A percentile compares a stretch with the other conserved stretches of the same genome.
Conservation (phyloP, 2,113 vertebrate genomes). For the Otocyon megalotis region DNA sequence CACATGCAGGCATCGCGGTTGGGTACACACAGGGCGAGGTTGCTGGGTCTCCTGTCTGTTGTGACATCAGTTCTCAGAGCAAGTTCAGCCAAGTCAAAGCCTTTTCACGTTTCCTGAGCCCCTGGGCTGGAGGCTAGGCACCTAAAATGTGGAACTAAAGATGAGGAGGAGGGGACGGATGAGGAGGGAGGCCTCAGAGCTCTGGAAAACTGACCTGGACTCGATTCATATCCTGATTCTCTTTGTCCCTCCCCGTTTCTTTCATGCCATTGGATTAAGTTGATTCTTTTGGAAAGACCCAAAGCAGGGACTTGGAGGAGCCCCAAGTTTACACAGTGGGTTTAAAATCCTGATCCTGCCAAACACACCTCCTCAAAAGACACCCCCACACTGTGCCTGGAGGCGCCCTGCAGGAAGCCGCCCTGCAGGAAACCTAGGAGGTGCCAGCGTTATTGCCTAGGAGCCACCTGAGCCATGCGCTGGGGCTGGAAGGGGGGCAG, state of each 20-base stretch:
- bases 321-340: neutral
- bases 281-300: neutral
- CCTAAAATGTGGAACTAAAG: neutral
- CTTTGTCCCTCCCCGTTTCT: accelerated
- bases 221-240: accelerated
- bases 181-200: neutral
- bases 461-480: neutral
- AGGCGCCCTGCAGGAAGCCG: accelerated
- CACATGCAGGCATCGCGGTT: accelerated
- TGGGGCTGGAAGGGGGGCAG: neutral
- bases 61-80: neutral
- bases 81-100: neutral
- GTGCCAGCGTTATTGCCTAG: neutral
- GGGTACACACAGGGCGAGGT: accelerated
- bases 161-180: neutral
- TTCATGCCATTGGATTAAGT: neutral
- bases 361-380: neutral
- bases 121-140: neutral
- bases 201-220: neutral
- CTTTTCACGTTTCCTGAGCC: neutral
- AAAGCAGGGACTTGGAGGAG: neutral
- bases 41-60: accelerated
- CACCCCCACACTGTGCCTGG: neutral
- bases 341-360: neutral
- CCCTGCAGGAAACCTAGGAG: neutral